phyloP scores from a whole-genome alignment of 2,113 vertebrate species.

The Labrus mixtus region DNA sequence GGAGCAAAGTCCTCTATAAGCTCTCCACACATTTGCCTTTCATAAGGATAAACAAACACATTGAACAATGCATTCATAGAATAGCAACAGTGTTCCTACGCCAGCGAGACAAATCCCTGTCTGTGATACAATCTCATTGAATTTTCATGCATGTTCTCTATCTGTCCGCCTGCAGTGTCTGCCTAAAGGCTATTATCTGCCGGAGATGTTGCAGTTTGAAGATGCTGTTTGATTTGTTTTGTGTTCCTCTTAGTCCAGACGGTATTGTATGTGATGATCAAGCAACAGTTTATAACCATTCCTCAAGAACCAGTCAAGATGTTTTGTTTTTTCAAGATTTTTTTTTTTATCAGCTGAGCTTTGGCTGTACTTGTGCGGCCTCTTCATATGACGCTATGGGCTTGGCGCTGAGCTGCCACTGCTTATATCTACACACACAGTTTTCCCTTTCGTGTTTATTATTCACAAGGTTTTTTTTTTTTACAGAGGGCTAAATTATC shows the following conservation, averaged over 20 bases:
- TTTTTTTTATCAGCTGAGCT: not conserved
- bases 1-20: not conserved
- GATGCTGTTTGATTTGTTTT: slow-evolving; percentile 19
- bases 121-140: slow-evolving; percentile 44
- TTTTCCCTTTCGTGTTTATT: too few relatives aligned
- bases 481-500: too few relatives aligned
- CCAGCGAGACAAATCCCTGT: slow-evolving; percentile 54
- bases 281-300: not conserved
- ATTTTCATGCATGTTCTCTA: slow-evolving; percentile 47
- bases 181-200: slow-evolving; percentile 20
- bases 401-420: too few relatives aligned
- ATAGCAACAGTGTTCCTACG: not conserved
- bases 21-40: slow-evolving; percentile 46
- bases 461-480: too few relatives aligned
- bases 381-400: too few relatives aligned
- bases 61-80: slow-evolving; percentile 33
- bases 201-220: slow-evolving; percentile 3
- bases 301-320: not conserved
- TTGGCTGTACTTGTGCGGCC: not conserved
- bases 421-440: too few relatives aligned
- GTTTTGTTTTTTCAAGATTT: too few relatives aligned
- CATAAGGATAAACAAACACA: slow-evolving; percentile 60
- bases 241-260: not conserved
- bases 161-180: slow-evolving; percentile 14
- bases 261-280: not conserved